Evolutionary conservation across 35 echinoderm and acorn worm genomes (phyloP).

Genomic region (Heliocidaris tuberculata): DNA sequence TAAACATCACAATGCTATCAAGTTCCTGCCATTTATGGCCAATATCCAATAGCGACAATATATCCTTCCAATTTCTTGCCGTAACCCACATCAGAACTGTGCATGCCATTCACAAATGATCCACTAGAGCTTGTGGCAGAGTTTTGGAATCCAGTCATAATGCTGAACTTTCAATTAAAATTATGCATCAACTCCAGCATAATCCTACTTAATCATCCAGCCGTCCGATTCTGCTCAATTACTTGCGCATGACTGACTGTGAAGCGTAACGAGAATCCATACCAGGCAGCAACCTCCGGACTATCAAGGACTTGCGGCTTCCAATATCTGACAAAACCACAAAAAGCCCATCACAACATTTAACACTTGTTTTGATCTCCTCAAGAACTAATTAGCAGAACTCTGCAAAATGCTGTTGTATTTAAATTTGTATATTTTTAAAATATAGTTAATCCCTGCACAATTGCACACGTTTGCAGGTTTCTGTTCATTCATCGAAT

Average conservation of each 20-base stretch:
- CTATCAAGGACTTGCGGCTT: background rate
- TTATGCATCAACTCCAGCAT: background rate
- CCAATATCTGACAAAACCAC: background rate
- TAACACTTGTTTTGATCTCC: background rate
- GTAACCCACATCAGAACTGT: background rate
- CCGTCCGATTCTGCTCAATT: background rate
- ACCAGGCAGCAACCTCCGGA: background rate
- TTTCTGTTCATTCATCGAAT: background rate
- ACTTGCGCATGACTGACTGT: constrained; percentile 15
- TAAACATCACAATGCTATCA: background rate
- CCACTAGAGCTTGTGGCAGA: background rate
- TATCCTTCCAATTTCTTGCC: background rate
- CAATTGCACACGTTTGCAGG: background rate
- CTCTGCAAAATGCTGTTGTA: background rate
- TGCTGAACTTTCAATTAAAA: background rate
- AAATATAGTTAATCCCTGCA: background rate
- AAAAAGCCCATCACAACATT: background rate
- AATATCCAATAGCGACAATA: background rate
- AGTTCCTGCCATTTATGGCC: no score
- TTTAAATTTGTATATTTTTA: background rate
- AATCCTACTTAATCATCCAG: background rate
- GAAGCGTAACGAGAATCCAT: background rate
- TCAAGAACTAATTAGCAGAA: background rate
- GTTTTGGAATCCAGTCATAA: background rate
- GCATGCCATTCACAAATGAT: background rate